phyloP scores from a whole-genome alignment of 2,888 invertebrate genomes.

The Morinoia aosen region DNA sequence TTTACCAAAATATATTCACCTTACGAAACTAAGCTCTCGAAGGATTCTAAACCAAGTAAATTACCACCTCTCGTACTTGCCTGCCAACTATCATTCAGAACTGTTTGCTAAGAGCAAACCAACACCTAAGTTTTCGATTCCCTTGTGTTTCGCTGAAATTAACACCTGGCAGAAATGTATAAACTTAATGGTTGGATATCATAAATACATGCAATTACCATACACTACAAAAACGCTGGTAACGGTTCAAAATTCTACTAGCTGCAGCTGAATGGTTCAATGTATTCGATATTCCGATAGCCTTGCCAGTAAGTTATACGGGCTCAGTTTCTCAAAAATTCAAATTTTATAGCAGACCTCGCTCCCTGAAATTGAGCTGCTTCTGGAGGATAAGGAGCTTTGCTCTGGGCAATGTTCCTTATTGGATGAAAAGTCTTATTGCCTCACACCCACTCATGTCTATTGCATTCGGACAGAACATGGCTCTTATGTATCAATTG shows the following conservation, averaged over 20 bases:
- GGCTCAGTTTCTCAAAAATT: background rate
- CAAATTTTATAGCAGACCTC: background rate
- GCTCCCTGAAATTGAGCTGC: background rate
- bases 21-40: no score
- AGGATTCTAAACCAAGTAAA: background rate
- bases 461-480: background rate
- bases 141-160: background rate
- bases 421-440: background rate
- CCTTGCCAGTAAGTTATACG: background rate
- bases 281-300: background rate
- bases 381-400: background rate
- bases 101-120: background rate
- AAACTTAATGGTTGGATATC: background rate
- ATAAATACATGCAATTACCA: background rate
- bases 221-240: background rate
- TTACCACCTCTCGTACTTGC: background rate
- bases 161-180: background rate
- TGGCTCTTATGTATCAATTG: background rate
- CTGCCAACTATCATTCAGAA: background rate
- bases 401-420: background rate
- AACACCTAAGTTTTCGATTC: background rate
- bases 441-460: background rate
- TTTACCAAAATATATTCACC: background rate
- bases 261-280: background rate
- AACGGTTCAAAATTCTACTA: background rate